These are phyloP conservation scores for Patagioenas fasciata DNA, from an alignment of 2,113 vertebrate genomes.

Conservation along the genomic window DNA sequence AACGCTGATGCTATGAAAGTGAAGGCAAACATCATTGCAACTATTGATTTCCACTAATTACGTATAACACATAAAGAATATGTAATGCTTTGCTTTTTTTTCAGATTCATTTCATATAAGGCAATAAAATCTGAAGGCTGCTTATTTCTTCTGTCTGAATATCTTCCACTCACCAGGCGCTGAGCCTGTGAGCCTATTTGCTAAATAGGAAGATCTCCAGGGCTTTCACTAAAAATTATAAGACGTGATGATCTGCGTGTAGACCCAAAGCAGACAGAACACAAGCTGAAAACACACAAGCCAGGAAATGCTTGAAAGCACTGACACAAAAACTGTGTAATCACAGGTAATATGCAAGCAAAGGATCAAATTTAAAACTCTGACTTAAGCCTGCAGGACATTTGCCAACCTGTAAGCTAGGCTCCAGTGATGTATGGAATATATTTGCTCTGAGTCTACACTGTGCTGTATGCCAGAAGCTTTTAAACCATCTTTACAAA, in stretches of 20 bases:
- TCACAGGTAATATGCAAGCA: background rate
- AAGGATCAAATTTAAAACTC: background rate
- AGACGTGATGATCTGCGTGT: background rate
- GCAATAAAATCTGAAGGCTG: background rate
- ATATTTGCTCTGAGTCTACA: slow-evolving; percentile 51
- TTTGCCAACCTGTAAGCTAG: slow-evolving; percentile 39
- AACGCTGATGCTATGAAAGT: background rate
- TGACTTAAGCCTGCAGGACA: background rate
- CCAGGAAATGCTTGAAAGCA: background rate
- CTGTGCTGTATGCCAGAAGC: slow-evolving; percentile 34
- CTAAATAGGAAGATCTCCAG: background rate
- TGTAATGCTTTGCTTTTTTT: background rate
- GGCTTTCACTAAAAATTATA: background rate
- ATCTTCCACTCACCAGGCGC: background rate
- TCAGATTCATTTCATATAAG: background rate
- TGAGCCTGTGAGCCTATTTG: background rate
- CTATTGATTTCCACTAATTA: background rate
- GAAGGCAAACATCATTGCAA: background rate
- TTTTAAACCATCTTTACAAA: slow-evolving; percentile 63
- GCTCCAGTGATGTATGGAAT: slow-evolving; percentile 55
- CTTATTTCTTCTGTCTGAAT: background rate
- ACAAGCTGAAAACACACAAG: background rate
- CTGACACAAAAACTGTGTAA: background rate
- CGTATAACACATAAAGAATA: background rate
- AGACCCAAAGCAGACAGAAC: background rate